Evolutionary conservation across 2,797 vertebrate species (phyloP).

Genomic region (Propithecus perrieri): DNA sequence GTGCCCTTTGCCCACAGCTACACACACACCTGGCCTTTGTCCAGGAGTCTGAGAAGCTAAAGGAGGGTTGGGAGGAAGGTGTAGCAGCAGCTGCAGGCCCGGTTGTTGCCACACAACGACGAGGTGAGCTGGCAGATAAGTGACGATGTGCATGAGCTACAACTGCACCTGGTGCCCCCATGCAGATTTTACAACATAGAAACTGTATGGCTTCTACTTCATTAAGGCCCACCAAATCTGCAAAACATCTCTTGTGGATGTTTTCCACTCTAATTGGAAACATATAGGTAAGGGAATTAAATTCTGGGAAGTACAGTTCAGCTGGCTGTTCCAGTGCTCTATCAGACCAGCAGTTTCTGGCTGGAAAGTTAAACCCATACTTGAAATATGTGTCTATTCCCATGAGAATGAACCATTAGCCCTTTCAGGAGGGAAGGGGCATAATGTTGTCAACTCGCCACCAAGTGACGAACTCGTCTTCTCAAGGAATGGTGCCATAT

Average conservation of each 20-base stretch:
- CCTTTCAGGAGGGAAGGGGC: background rate
- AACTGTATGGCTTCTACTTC: background rate
- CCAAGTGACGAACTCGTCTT: background rate
- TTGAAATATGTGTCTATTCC: conserved; percentile 4
- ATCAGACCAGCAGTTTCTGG: background rate
- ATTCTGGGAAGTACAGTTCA: background rate
- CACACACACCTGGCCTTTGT: background rate
- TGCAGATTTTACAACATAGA: background rate
- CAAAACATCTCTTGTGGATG: background rate
- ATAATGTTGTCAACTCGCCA: background rate
- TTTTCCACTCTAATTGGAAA: background rate
- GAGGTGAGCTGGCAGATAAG: background rate
- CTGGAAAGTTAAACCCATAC: background rate
- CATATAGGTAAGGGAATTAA: background rate
- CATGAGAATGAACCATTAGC: background rate
- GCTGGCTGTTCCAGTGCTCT: background rate
- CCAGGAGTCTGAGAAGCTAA: background rate
- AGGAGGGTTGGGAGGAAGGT: background rate
- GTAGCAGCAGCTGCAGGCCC: background rate
- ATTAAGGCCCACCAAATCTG: background rate
- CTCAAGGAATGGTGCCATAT: background rate
- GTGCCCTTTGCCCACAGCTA: background rate
- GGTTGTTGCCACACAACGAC: background rate
- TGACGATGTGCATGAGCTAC: background rate
- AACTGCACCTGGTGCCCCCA: background rate